Percentiles rank a stretch among this genome's conserved stretches.
These are phyloP conservation scores for Adela reaumurella DNA, from an alignment of 2,888 invertebrate genomes.

Conservation along the genomic window DNA sequence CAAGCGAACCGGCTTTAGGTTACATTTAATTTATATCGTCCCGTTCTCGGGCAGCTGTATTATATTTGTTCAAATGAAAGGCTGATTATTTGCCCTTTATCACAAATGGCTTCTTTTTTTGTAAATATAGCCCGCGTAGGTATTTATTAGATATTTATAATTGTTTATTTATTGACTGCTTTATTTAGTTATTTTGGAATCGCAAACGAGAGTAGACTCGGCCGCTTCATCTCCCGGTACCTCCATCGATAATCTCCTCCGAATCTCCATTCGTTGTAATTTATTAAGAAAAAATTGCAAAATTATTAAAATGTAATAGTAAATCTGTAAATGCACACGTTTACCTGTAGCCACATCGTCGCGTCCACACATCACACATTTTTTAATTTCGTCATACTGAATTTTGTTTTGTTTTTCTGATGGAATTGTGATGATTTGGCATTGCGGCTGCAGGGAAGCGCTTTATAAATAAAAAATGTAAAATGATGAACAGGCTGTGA, in stretches of 20 bases:
- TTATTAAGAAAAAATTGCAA: background rate
- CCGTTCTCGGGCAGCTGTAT: slow-evolving; percentile 52
- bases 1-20: slow-evolving; percentile 52
- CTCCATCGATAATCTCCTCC: background rate
- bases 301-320: background rate
- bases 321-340: too few species aligned
- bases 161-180: slow-evolving; percentile 59
- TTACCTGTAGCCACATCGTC: too few species aligned
- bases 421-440: slow-evolving; percentile 44
- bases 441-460: slow-evolving; percentile 1
- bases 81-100: slow-evolving; percentile 42
- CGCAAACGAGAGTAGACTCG: background rate
- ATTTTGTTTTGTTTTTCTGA: slow-evolving; percentile 16
- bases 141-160: slow-evolving; percentile 60
- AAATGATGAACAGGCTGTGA: slow-evolving; percentile 33
- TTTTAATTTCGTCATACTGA: too few species aligned
- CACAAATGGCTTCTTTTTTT: slow-evolving; percentile 39
- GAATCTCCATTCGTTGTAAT: background rate
- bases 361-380: too few species aligned
- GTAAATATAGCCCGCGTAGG: slow-evolving; percentile 56
- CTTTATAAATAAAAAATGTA: slow-evolving; percentile 42
- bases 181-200: slow-evolving; percentile 41
- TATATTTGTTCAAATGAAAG: slow-evolving; percentile 44
- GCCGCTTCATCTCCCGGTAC: background rate
- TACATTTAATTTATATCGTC: slow-evolving; percentile 52